Evolutionary conservation across 2,797 vertebrate genomes (phyloP).

Genomic region (Dromococcyx pavoninus): DNA sequence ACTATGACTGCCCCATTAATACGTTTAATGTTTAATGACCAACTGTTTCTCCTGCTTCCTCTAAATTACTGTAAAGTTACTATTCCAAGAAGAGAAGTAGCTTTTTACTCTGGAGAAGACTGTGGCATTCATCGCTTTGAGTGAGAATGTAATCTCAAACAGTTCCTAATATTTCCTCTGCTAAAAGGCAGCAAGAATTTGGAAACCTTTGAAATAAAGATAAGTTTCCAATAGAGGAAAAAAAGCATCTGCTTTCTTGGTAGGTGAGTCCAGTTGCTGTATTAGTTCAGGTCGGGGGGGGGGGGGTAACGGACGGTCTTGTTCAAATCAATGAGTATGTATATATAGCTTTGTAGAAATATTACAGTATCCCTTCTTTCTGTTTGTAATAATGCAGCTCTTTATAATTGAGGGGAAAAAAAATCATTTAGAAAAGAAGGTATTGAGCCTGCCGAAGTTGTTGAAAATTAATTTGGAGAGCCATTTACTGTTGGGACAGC

Average conservation of each 20-base stretch:
- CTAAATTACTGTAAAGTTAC: conserved; percentile 57
- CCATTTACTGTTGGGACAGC: conserved; percentile 18
- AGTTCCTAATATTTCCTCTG: conserved; percentile 39
- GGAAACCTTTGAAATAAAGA: conserved; percentile 21
- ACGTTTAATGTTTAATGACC: conserved; percentile 47
- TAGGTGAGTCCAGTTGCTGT: not conserved
- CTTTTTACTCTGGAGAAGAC: conserved; percentile 54
- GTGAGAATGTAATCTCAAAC: conserved; percentile 35
- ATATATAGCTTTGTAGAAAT: not conserved
- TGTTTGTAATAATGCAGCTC: not conserved
- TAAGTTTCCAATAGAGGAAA: not conserved
- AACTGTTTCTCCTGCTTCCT: conserved; percentile 49
- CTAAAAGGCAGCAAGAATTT: not conserved
- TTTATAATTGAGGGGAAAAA: not conserved
- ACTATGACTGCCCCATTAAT: conserved; percentile 40
- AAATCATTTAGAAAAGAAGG: not conserved
- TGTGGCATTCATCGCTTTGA: conserved; percentile 36
- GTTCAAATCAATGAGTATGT: not conserved
- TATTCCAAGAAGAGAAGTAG: conserved; percentile 50
- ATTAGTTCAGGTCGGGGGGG: not conserved
- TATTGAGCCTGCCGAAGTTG: conserved; percentile 22
- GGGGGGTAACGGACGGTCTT: not conserved
- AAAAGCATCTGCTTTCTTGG: not conserved
- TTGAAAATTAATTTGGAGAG: conserved; percentile 30
- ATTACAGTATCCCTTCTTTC: not conserved